These are phyloP conservation scores for Eupithecia dodoneata DNA, from an alignment of 2,888 invertebrate species.

Conservation along the genomic window DNA sequence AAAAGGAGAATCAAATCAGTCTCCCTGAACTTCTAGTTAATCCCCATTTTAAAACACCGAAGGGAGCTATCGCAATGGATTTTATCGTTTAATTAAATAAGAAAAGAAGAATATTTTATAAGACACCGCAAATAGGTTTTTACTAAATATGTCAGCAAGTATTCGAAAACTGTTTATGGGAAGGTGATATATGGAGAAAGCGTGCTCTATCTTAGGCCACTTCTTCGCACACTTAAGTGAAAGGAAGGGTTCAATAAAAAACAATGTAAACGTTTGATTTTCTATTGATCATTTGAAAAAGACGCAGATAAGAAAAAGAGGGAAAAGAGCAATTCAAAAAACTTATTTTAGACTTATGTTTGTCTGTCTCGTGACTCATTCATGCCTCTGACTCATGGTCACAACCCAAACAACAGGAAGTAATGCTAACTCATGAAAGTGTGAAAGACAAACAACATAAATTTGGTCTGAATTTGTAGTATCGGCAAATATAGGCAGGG, in stretches of 20 bases:
- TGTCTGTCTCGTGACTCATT: not conserved
- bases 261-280: not conserved
- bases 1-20: constrained; percentile 40
- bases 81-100: not conserved
- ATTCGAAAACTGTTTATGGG: not conserved
- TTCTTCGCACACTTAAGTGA: not conserved
- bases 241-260: too few relatives aligned
- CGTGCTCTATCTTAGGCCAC: not conserved
- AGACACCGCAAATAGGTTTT: not conserved
- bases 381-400: not conserved
- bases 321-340: too few relatives aligned
- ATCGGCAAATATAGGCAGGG: constrained; percentile 22
- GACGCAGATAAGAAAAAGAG: too few relatives aligned
- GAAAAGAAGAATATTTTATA: not conserved
- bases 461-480: constrained; percentile 43
- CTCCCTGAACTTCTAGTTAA: constrained; percentile 27
- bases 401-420: constrained; percentile 35
- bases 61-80: constrained; percentile 14
- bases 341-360: too few relatives aligned
- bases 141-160: not conserved
- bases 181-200: not conserved
- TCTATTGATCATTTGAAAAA: not conserved
- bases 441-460: constrained; percentile 42
- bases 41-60: constrained; percentile 23
- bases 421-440: constrained; percentile 37